Percentiles rank a stretch among this genome's conserved stretches.
These are phyloP conservation scores for Takifugu rubripes DNA, from an alignment of 2,797 vertebrate genomes.

Conservation along the genomic window DNA sequence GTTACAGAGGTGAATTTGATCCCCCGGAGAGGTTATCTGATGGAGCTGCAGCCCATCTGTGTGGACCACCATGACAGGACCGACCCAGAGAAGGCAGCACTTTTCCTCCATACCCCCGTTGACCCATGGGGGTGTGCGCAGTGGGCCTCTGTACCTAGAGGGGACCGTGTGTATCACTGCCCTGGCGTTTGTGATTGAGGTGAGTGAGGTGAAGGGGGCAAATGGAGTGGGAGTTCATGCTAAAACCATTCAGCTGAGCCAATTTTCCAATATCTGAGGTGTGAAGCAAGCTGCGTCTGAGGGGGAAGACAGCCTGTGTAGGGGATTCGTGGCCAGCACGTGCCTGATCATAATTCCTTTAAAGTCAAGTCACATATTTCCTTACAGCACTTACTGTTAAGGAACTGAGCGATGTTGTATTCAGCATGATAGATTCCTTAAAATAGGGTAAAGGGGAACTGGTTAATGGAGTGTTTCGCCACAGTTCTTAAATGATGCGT, in stretches of 20 bases:
- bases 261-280: slow-evolving; percentile 51
- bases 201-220: slow-evolving; percentile 59
- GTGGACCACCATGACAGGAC: slow-evolving; percentile 80
- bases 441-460: slow-evolving; percentile 49
- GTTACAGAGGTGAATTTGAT: slow-evolving; percentile 79
- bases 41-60: slow-evolving; percentile 68
- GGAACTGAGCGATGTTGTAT: slow-evolving; percentile 36
- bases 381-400: slow-evolving; percentile 33
- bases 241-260: slow-evolving; percentile 45
- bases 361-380: slow-evolving; percentile 42
- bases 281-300: slow-evolving; percentile 24
- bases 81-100: slow-evolving; percentile 72
- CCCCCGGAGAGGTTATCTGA: slow-evolving; percentile 74
- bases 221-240: slow-evolving; percentile 58
- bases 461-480: slow-evolving; percentile 54
- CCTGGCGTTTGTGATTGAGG: slow-evolving; percentile 61
- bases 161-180: slow-evolving; percentile 50
- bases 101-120: slow-evolving; percentile 67
- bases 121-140: slow-evolving; percentile 66
- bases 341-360: slow-evolving; percentile 34
- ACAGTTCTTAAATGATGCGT: slow-evolving; percentile 54
- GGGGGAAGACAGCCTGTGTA: slow-evolving; percentile 9
- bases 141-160: slow-evolving; percentile 59
- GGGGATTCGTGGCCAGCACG: slow-evolving; percentile 5
- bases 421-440: slow-evolving; percentile 27